Base-by-base conservation (phyloP, 2,797 vertebrate species). In the Acipenser oxyrinchus region DNA sequence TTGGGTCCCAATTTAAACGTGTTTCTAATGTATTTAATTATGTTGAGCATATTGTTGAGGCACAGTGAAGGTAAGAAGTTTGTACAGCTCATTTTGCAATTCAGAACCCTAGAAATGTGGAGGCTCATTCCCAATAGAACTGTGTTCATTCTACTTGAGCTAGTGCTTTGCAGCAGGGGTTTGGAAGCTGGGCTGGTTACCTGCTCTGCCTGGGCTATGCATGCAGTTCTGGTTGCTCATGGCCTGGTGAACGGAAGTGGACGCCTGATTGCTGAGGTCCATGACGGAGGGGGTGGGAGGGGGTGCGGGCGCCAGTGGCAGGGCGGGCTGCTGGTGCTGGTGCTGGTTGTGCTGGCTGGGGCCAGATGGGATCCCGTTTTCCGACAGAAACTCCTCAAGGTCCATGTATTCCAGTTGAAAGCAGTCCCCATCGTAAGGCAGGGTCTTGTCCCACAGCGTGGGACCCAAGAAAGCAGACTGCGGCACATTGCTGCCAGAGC, bases 371-470 rank as follows among this genome's bases (percentile, higher is more conserved):
- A 99, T 99, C 81, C 96, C 95, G 70, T 99, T 98, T 85, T 99
- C 96, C 0, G 93, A 95, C 74, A 99, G 88, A 83, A 98, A 99
- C 86, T 99, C 96, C 85, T 99, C 95, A 90, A 99, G 89, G 87
- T 98, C 96, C 96, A 99, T 98, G 89, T 98, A 99, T 82, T 99
- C 96, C 90, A 99, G 88, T 86, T 99, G 95, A 74, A 99, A 99
- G 83, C 90, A 94, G 84, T 99, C 95, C 37, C 91, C 95, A 18
- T 98, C 94, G 2, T 98, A 99, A 1, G 96, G 93, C 80, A 99
- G 90, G 0, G 94, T 98, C 87, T 98, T 98, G 90, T 98, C 96
- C 96, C 96, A 99, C 66, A 99, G 88, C 12, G 95, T 99, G 49
- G 96, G 96, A 0, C 96, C 96, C 69, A 99, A 84, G 84, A 99